phyloP scores from a whole-genome alignment of 1,140 invertebrate species.

The Lordiphosa stackelbergi region DNA sequence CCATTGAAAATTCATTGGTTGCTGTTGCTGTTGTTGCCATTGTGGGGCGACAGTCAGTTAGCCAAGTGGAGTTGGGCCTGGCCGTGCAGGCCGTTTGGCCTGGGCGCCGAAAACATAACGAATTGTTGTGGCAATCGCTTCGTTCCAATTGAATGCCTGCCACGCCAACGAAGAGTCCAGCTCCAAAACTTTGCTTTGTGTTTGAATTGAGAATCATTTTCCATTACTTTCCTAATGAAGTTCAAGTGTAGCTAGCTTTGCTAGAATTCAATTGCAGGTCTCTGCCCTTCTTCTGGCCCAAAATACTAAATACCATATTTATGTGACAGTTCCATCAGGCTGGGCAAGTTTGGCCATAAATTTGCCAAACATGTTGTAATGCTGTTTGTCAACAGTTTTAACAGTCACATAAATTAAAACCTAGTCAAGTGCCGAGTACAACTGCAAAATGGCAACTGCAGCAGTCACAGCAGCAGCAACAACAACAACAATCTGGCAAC shows the following conservation, averaged over 20 bases:
- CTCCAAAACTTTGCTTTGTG: slow-evolving; percentile 17
- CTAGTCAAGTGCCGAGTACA: slow-evolving; percentile 60
- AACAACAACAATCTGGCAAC: slow-evolving; percentile 44
- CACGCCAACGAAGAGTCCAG: slow-evolving; percentile 53
- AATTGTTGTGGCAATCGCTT: slow-evolving; percentile 74
- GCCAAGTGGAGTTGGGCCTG: slow-evolving; percentile 43
- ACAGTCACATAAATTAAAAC: slow-evolving; percentile 72
- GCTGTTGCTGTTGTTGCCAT: slow-evolving; percentile 31
- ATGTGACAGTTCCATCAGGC: slow-evolving; percentile 60
- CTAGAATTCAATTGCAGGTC: slow-evolving; percentile 7
- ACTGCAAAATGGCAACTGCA: slow-evolving; percentile 37
- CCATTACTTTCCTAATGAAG: slow-evolving; percentile 3
- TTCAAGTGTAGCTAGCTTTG: slow-evolving; percentile 4
- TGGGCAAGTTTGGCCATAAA: slow-evolving; percentile 62
- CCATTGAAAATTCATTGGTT: slow-evolving; percentile 53
- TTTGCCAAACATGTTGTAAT: slow-evolving; percentile 71
- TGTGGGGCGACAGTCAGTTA: slow-evolving; percentile 47
- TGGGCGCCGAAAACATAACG: slow-evolving; percentile 72
- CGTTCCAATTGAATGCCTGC: slow-evolving; percentile 72
- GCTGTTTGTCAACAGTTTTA: slow-evolving; percentile 73
- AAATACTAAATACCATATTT: slow-evolving; percentile 50
- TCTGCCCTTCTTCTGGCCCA: slow-evolving; percentile 12
- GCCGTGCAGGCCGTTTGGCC: slow-evolving; percentile 23
- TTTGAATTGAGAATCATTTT: slow-evolving; percentile 1
- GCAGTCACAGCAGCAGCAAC: slow-evolving; percentile 23